These are phyloP conservation scores for Alauda arvensis DNA, from an alignment of 2,797 vertebrate species.

Conservation along the genomic window DNA sequence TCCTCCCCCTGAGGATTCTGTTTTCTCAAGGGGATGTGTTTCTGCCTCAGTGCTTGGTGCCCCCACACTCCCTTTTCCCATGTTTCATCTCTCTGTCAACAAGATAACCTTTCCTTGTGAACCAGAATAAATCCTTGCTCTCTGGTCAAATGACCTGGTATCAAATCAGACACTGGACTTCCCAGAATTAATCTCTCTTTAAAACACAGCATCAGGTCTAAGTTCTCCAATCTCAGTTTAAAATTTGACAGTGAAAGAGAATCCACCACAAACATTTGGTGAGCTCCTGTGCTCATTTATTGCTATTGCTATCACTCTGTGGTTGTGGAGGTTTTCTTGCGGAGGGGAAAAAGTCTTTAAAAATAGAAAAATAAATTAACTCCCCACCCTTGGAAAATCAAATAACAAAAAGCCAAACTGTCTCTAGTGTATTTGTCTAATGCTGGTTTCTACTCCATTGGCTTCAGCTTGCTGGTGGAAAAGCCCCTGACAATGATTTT, in stretches of 20 bases:
- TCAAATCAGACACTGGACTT: neutral
- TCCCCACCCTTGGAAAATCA: neutral
- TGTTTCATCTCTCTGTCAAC: neutral
- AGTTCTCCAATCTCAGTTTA: neutral
- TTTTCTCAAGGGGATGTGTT: neutral
- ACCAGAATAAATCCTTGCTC: neutral
- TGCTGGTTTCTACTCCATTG: fast-evolving
- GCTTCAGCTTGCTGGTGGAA: neutral
- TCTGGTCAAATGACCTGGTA: neutral
- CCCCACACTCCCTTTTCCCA: neutral
- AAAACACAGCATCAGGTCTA: neutral
- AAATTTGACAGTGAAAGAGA: neutral
- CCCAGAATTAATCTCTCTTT: neutral
- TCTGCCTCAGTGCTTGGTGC: neutral
- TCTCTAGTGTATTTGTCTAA: neutral
- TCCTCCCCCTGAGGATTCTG: neutral
- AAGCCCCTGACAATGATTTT: neutral
- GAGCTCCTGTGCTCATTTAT: neutral
- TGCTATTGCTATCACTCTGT: neutral
- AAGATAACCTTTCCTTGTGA: neutral
- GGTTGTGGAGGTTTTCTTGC: neutral
- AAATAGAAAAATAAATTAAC: neutral
- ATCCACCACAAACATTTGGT: neutral
- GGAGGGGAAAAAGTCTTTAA: neutral
- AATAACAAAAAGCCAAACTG: neutral